A percentile compares a stretch with the other conserved stretches of the same genome.
Evolutionary conservation across 2,888 invertebrate genomes (phyloP).

Genomic region (Brachylomia viminalis): DNA sequence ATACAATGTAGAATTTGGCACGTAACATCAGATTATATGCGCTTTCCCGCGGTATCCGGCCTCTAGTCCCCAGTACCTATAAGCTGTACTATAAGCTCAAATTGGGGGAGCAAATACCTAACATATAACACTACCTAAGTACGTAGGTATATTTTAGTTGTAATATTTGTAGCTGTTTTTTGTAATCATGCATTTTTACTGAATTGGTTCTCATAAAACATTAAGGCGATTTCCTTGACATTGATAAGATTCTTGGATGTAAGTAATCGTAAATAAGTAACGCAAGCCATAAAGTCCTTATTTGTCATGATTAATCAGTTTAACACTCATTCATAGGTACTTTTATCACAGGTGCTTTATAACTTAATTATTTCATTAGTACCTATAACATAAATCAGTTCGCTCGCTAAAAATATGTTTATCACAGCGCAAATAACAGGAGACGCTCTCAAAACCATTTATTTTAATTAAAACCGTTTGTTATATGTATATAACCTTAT

Average conservation of each 20-base stretch:
- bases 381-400: slow-evolving; percentile 41
- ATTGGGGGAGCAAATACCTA: slow-evolving; percentile 33
- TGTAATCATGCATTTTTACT: slow-evolving; percentile 5
- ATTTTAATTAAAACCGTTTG: slow-evolving; percentile 69
- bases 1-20: slow-evolving; percentile 35
- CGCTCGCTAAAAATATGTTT: slow-evolving; percentile 31
- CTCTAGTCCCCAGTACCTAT: slow-evolving; percentile 52
- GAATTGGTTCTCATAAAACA: not conserved
- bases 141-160: slow-evolving; percentile 19
- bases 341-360: slow-evolving; percentile 9
- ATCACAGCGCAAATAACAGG: slow-evolving; percentile 49
- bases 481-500: slow-evolving; percentile 66
- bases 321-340: slow-evolving; percentile 13
- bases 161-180: slow-evolving; percentile 20
- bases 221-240: slow-evolving; percentile 10
- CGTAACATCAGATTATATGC: slow-evolving; percentile 25
- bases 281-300: slow-evolving; percentile 2
- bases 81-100: slow-evolving; percentile 42
- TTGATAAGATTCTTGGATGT: not conserved
- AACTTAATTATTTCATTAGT: slow-evolving; percentile 13
- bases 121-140: slow-evolving; percentile 16
- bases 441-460: slow-evolving; percentile 65
- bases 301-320: slow-evolving; percentile 31
- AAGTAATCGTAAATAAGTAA: slow-evolving; percentile 11
- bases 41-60: slow-evolving; percentile 38